Base-by-base conservation (phyloP, 2,888 invertebrate genomes). In the Bimastos eiseni region DNA sequence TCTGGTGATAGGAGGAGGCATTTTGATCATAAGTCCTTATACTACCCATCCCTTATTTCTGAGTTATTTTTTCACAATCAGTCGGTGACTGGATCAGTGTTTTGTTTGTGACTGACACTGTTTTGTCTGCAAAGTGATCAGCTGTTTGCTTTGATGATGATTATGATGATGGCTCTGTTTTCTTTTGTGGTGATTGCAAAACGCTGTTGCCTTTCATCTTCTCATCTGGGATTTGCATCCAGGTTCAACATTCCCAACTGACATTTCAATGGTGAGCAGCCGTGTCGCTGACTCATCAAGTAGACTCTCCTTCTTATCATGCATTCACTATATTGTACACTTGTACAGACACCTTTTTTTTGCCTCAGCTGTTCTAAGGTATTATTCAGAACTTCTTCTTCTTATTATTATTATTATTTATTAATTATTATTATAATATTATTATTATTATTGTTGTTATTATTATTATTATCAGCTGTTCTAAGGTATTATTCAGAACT, bases 111-210 rank as follows among this genome's bases (percentile, higher is more conserved):
- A 13, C n/a, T n/a, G 70, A 70, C 70, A 70, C 70, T 70, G n/a
- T 70, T 70, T 70, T 70, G n/a, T 70, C 70, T n/a, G 70, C 30
- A 70, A n/a, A 70, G 70, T 8, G 70, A 70, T 70, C n/a, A n/a
- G n/a, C 30, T 70, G 70, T 70, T 70, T 70, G 70, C n/a, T 70
- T 70, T 70, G 70, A 70, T 70, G 70, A 70, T 41, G 41, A n/a
- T n/a, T n/a, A n/a, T n/a, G n/a, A n/a, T n/a, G 41, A 6, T 11
- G 70, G 70, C 5, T 4, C n/a, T 70, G 70, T 70, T 70, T 70
- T 70, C n/a, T 70, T 70, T 70, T 70, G n/a, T 70, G 70, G n/a
- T 70, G 70, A 70, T 70, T 70, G 70, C 70, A 70, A n/a, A 21
- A 70, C 13, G 70, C 70, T 11, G 70, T 70, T 3, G n/a, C 30